Percentiles rank a stretch among this genome's conserved stretches.
These are phyloP conservation scores for Bugula neritina DNA, from an alignment of 2,888 invertebrate genomes.

Conservation along the genomic window DNA sequence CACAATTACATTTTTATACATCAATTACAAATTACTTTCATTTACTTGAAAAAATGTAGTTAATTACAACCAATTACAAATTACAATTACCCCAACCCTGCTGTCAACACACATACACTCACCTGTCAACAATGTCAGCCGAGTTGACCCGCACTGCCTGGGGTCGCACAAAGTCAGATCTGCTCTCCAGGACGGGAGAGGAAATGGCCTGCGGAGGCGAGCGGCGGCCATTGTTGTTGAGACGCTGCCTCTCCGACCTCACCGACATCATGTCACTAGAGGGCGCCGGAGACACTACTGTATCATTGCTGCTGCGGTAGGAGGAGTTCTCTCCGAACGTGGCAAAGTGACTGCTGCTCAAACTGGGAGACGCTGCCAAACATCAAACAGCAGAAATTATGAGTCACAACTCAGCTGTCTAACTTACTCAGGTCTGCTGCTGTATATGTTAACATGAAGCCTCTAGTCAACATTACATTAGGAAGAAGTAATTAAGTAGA, in stretches of 20 bases:
- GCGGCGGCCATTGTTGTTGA: neutral
- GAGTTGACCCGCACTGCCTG: conserved; percentile 16
- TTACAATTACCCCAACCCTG: too few species aligned
- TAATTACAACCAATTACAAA: too few species aligned
- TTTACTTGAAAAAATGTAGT: too few species aligned
- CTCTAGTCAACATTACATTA: too few species aligned
- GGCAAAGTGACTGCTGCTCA: conserved; percentile 11
- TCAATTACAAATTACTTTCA: too few species aligned
- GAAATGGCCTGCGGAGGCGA: neutral
- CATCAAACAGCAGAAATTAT: too few species aligned
- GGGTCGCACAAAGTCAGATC: neutral
- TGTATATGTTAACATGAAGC: too few species aligned
- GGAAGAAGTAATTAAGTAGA: too few species aligned
- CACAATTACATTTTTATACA: too few species aligned
- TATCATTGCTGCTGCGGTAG: conserved; percentile 23
- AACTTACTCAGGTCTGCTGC: too few species aligned
- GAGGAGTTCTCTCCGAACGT: conserved; percentile 17
- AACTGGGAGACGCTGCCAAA: conserved; percentile 3
- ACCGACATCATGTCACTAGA: conserved; percentile 18
- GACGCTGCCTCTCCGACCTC: neutral
- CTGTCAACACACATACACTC: too few species aligned
- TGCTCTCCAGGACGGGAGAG: neutral
- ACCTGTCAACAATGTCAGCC: conserved; percentile 20
- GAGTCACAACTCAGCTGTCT: too few species aligned
- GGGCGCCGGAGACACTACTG: conserved; percentile 12